Base-by-base conservation (phyloP, 1,140 invertebrate species). In the Drosophila pectinifera region DNA sequence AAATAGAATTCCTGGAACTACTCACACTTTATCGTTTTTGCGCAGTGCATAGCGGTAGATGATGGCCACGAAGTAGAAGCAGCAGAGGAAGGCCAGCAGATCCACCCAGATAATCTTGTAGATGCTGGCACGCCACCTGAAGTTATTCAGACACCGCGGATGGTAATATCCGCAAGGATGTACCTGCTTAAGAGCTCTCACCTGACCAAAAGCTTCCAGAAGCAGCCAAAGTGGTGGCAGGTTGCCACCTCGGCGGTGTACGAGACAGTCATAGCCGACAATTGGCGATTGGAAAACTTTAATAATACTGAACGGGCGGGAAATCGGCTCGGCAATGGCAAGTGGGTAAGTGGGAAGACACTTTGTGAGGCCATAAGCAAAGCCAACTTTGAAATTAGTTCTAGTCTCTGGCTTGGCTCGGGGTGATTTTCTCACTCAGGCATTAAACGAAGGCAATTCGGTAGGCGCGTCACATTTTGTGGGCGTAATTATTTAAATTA, bases 51-150 rank as follows among this genome's bases (percentile, higher is more conserved):
- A 95, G 90, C 97, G 94, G 93, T 99, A 99, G 43, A 96, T 93
- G 41, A 98, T 93, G 91, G 97, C 98, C 76, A 99, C 95, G 54
- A 94, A 86, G 91, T 96, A 97, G 93, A 98, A 99, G 49, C 96
- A 88, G 55, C 94, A 85, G 80, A 97, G 93, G 92, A 98, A 99
- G 10, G 96, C 95, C 68, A 98, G 83, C 20, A 98, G 94, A 93
- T 99, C 98, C 68, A 97, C 94, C 96, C 97, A 99, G 61, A 99
- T 96, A 79, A 99, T 93, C 94, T 99, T 99, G 94, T 99, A 99
- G 55, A 99, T 97, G 84, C 98, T 99, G 41, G 97, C 98, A 79
- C 96, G 94, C 98, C 98, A 99, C 95, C 97, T 89, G 45, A 11
- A 48, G 18, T 61, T 59, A 7, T 2, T 22, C 16, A 36, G 3